Evolutionary conservation across 2,888 invertebrate species (phyloP).

Genomic region (Apamea epomidion): DNA sequence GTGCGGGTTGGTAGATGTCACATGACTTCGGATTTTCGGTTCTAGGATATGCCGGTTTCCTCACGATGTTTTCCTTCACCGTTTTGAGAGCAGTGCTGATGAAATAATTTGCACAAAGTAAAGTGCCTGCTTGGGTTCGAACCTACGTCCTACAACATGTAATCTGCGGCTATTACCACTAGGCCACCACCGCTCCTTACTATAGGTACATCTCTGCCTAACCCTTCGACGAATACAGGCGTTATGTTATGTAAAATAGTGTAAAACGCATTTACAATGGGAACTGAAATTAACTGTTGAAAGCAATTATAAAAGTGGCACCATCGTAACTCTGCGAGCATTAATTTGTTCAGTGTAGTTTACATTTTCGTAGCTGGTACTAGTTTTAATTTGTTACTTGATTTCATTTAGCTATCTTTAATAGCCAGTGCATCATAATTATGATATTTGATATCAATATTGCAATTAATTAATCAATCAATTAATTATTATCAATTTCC

Average conservation of each 20-base stretch:
- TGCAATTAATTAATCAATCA: background rate
- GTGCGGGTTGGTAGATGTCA: too few species aligned
- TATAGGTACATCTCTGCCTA: background rate
- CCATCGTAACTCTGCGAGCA: background rate
- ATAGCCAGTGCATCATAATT: background rate
- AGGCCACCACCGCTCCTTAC: too few species aligned
- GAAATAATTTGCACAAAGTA: too few species aligned
- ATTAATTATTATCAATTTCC: too few species aligned
- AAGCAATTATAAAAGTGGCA: slow-evolving; percentile 6
- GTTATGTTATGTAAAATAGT: background rate
- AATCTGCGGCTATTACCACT: too few species aligned
- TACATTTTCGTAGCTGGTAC: background rate
- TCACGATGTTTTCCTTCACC: too few species aligned
- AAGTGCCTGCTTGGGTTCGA: too few species aligned
- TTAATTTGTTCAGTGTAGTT: slow-evolving; percentile 1
- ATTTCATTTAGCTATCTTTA: background rate
- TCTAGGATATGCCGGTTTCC: too few species aligned
- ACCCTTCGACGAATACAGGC: background rate
- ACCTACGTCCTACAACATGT: too few species aligned
- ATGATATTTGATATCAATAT: background rate
- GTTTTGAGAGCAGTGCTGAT: too few species aligned
- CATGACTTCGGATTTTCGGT: too few species aligned
- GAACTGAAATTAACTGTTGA: background rate
- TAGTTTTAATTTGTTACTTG: slow-evolving; percentile 11
- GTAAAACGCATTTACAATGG: background rate